Evolutionary conservation across 2,888 invertebrate species (phyloP), one percentile per base, ranked within the genome.

Genomic region (Empis stercorea): DNA sequence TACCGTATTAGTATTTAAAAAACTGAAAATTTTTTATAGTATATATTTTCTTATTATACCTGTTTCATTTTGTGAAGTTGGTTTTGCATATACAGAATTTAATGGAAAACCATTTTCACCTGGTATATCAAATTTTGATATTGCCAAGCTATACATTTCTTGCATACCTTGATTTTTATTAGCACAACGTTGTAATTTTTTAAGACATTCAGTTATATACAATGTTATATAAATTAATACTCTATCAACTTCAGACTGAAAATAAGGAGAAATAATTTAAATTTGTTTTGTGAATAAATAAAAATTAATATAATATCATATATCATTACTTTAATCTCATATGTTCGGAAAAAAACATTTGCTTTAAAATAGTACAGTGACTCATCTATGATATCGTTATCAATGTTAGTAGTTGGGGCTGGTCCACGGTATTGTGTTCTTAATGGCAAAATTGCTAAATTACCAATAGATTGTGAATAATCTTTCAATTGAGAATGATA

Each of bases 281-380:
- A 11, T 17, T n/a, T 36, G 2, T 4, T 7, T 27, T 27, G 2
- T 27, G 5, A 27, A 27, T 9, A 20, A 20, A 7, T 27, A 27
- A 34, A 13, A 34, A n/a, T 34, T 34, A 5, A 13, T n/a, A n/a
- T 71, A n/a, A n/a, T n/a, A n/a, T n/a, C n/a, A n/a, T n/a, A n/a
- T n/a, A n/a, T n/a, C n/a, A n/a, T n/a, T n/a, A 91, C 92, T 80
- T 96, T 96, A 51, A 99, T 94, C 75, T 99, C 97, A 70, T 96
- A 99, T 32, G 94, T 96, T 56, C 96, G 81, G 68, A 99, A 99
- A 72, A 99, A 99, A 1, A 99, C 95, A 73, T 99, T 99, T 1
- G 99, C 96, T 73, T 95, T 97, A 71, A 99, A 99, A 69, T 81
- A 99, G 62, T 87, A 87, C 32, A 99, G 75, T 45, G 96, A 91